Evolutionary conservation across 2,888 invertebrate species (phyloP), one percentile per base, ranked within the genome.

Genomic region (Bellardia pandia): DNA sequence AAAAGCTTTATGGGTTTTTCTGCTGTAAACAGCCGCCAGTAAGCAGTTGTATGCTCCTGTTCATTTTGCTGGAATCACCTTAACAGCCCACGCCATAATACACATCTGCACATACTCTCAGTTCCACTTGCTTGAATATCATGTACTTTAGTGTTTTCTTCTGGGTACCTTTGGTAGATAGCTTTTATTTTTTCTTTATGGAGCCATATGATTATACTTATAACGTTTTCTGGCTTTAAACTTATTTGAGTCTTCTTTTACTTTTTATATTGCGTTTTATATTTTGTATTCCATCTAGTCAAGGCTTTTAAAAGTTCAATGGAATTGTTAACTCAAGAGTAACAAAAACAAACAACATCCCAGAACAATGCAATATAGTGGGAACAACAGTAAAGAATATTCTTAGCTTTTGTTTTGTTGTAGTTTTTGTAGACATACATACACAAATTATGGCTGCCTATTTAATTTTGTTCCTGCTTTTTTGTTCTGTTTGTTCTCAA

Each of bases 231-330:
- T 30, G 42, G 23, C 16, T 45, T 56, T 81, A 30, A 42, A 51
- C 23, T 51, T 51, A 51, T 51, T 23, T 30, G 16, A 30, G 23
- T 51, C 37, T 40, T 51, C 16, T n/a, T 11, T 56, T 1, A 1
- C 16, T 6, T 64, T 33, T 48, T n/a, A 33, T 8, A 14, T 69
- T 66, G 16, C 13, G 2, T 23, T 23, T 23, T 23, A 23, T 23
- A 23, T 23, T 23, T 23, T 23, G 1, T 23, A 23, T 37, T 62
- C 48, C 45, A 14, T 71, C 33, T 30, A 48, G 45, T n/a, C 16
- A 62, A 56, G 58, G 84, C 88, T 85, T 88, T 88, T 82, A 86
- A 89, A 88, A 89, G 88, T 89, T 89, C 86, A 89, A 88, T 88
- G 88, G 85, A 89, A 89, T 89, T 89, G 89, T 72, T 85, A 88